A percentile compares a stretch with the other conserved stretches of the same genome.
phyloP scores from a whole-genome alignment of 2,797 vertebrate species.

The Malurus leucopterus region DNA sequence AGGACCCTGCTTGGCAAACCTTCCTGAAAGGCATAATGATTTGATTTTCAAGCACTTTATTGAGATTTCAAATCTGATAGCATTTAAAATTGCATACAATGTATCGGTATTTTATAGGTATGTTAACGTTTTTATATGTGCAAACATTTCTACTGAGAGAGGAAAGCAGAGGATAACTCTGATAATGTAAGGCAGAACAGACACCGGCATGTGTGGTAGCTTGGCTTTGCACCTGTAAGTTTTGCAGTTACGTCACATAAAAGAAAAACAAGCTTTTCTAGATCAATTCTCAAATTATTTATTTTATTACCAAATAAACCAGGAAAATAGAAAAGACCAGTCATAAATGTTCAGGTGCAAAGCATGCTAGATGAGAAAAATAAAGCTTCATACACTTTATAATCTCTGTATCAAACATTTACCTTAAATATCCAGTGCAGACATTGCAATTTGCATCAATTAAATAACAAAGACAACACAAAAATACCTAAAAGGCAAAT shows the following conservation, averaged over 20 bases:
- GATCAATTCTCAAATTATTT: background rate
- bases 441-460: background rate
- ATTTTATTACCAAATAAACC: accelerated
- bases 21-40: background rate
- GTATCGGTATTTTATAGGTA: background rate
- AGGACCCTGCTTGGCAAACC: background rate
- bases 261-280: background rate
- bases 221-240: background rate
- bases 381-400: background rate
- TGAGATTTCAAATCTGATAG: background rate
- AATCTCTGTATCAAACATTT: background rate
- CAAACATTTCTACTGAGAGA: background rate
- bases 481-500: background rate
- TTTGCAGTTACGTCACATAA: background rate
- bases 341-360: background rate
- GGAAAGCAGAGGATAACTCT: background rate
- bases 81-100: background rate
- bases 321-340: accelerated
- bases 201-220: background rate
- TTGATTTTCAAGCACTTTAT: slow-evolving; percentile 16
- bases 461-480: background rate
- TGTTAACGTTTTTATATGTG: background rate
- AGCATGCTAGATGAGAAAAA: background rate
- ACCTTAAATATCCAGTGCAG: background rate
- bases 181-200: background rate